Percentiles rank a stretch among this genome's conserved stretches.
phyloP scores from a whole-genome alignment of 2,797 vertebrate genomes.

The Pteronotus mesoamericanus region DNA sequence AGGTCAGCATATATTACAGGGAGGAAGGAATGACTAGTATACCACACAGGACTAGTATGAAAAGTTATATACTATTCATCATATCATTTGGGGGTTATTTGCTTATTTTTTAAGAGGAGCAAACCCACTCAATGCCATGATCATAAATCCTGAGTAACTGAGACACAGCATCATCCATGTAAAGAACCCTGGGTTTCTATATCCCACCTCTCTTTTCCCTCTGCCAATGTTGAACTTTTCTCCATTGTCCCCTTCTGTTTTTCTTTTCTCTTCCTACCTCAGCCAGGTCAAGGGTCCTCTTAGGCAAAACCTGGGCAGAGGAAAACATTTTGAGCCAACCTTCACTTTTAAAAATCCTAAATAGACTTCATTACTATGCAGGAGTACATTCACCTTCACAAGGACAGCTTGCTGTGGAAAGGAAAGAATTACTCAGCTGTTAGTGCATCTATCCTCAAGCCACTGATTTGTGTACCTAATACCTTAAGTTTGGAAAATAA shows the following conservation, averaged over 20 bases:
- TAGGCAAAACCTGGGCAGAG: background rate
- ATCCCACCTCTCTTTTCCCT: background rate
- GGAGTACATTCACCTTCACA: conserved; percentile 19
- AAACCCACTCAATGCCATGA: background rate
- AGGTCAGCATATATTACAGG: background rate
- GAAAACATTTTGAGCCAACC: background rate
- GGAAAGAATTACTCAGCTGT: conserved; percentile 13
- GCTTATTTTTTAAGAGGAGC: background rate
- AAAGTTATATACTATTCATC: background rate
- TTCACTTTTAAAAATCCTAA: background rate
- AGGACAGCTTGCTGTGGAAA: background rate
- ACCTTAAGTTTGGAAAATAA: conserved; percentile 14
- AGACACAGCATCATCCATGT: background rate
- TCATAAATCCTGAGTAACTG: background rate
- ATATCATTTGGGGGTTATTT: background rate
- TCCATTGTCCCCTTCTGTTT: background rate
- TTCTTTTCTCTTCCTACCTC: background rate
- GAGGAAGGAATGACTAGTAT: background rate
- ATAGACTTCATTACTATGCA: background rate
- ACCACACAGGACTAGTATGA: background rate
- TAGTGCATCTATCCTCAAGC: background rate
- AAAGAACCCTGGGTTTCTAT: background rate
- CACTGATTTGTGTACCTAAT: background rate
- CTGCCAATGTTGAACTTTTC: background rate
- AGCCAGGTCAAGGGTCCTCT: background rate